phyloP scores from a whole-genome alignment of 2,888 invertebrate species.

The Drosophila falleni region DNA sequence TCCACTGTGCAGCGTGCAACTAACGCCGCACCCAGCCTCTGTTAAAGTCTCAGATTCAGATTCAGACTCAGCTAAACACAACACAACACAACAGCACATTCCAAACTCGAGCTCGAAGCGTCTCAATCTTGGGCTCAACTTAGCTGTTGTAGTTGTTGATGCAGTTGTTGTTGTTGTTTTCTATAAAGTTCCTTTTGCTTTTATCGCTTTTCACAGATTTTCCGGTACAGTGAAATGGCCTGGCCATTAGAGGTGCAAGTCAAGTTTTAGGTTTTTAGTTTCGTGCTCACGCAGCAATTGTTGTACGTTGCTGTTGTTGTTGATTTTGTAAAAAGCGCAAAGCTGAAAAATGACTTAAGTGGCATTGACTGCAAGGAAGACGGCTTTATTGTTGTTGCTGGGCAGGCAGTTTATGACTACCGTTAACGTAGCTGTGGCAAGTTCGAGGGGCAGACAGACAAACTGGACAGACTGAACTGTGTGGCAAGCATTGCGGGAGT shows the following conservation, averaged over 20 bases:
- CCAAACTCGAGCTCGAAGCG: conserved; percentile 59
- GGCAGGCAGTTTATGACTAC: conserved; percentile 71
- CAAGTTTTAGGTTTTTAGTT: conserved; percentile 30
- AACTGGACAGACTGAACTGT: not conserved
- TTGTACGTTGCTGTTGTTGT: conserved; percentile 22
- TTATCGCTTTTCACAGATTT: conserved; percentile 80
- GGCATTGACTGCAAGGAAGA: conserved; percentile 52
- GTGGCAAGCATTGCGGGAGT: conserved; percentile 52
- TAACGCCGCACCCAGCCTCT: conserved; percentile 50
- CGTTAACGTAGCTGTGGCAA: conserved; percentile 55
- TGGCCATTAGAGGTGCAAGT: conserved; percentile 53
- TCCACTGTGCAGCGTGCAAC: conserved; percentile 46
- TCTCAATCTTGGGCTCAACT: conserved; percentile 45
- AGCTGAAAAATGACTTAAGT: conserved; percentile 57
- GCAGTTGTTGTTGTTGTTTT: conserved; percentile 4
- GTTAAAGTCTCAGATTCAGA: conserved; percentile 4
- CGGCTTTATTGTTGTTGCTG: conserved; percentile 45
- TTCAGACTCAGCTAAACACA: conserved; percentile 32
- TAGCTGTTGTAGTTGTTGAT: conserved; percentile 12
- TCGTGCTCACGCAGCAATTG: conserved; percentile 24
- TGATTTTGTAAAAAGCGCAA: conserved; percentile 34
- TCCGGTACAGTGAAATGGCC: conserved; percentile 61
- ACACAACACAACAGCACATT: conserved; percentile 41
- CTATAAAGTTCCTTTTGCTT: conserved; percentile 59
- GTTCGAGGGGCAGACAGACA: not conserved